phyloP scores from a whole-genome alignment of 1,140 invertebrate species.

The Trichogramma pretiosum region DNA sequence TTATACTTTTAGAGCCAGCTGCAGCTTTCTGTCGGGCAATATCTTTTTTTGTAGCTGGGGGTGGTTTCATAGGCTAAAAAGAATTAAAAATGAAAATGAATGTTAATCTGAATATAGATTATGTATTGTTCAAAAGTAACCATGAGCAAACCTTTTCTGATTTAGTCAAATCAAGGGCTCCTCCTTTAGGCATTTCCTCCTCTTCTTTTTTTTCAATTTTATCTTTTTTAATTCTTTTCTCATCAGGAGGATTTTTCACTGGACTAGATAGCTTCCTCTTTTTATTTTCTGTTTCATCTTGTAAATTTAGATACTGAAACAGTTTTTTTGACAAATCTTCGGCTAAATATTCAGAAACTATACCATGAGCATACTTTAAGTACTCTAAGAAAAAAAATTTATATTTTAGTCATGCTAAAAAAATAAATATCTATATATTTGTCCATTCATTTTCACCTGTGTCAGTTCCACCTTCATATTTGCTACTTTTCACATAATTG shows the following conservation, averaged over 20 bases:
- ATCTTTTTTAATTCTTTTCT: constrained; percentile 37
- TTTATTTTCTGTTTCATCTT: constrained; percentile 48
- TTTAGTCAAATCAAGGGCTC: constrained; percentile 34
- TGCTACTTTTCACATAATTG: constrained; percentile 58
- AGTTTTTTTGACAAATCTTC: constrained; percentile 55
- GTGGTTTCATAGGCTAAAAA: constrained; percentile 38
- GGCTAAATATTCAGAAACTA: constrained; percentile 60
- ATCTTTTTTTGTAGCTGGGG: constrained; percentile 54
- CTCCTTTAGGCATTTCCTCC: constrained; percentile 26
- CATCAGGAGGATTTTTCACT: constrained; percentile 27
- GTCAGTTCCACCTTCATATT: constrained; percentile 44
- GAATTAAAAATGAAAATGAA: not conserved
- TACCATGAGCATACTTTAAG: constrained; percentile 58
- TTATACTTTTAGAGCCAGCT: constrained; percentile 62
- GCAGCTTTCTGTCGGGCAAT: constrained; percentile 65
- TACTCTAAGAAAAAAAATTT: constrained; percentile 47
- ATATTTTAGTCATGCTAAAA: not conserved
- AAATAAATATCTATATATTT: constrained; percentile 10
- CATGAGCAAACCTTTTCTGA: constrained; percentile 34
- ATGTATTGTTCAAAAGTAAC: too few relatives aligned
- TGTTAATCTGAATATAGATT: not conserved
- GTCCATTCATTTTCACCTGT: too few relatives aligned
- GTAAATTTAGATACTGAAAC: constrained; percentile 52
- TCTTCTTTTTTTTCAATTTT: too few relatives aligned
- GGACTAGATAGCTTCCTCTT: constrained; percentile 50